Conservation (phyloP, 2,797 vertebrate genomes). For the Phrynocephalus vlangalii region DNA sequence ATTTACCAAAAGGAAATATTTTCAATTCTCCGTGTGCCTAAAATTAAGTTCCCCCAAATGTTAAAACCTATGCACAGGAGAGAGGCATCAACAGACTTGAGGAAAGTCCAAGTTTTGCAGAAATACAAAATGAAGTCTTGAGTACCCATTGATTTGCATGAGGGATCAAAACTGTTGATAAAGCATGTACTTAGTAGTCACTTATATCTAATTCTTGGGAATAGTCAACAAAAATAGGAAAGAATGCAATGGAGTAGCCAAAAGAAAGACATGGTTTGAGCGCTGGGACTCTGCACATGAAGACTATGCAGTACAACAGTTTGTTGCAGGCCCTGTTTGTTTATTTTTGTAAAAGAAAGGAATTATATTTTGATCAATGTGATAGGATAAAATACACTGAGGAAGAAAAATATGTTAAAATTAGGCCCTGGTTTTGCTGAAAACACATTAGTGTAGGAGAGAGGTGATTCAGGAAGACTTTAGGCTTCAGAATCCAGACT, state of each 20-base stretch:
- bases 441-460: no score
- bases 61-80: background rate
- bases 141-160: no score
- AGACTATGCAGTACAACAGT: background rate
- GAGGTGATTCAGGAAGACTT: no score
- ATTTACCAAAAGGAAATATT: background rate
- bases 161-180: no score
- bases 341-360: background rate
- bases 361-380: background rate
- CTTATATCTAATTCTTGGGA: background rate
- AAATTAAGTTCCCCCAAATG: background rate
- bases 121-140: background rate
- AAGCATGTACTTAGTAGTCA: no score
- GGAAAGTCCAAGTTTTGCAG: background rate
- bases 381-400: background rate
- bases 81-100: no score
- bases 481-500: no score
- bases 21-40: background rate
- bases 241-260: background rate
- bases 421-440: no score
- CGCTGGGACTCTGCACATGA: background rate
- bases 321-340: background rate
- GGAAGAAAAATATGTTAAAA: no score
- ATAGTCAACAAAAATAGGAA: background rate
- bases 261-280: background rate